Conservation (phyloP, 2,797 vertebrate genomes). For the Vireo griseus region DNA sequence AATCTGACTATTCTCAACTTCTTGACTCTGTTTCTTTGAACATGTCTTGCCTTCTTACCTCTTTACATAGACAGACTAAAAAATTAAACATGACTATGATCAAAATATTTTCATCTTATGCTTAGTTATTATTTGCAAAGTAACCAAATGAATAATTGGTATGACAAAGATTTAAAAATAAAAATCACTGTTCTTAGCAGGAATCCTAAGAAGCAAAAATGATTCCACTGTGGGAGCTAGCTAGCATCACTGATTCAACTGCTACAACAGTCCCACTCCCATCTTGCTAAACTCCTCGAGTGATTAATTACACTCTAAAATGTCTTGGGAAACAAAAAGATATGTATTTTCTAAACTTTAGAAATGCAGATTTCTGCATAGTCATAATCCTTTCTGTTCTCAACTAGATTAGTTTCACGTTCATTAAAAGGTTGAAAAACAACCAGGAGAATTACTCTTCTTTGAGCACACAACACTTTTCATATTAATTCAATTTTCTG, state of each 20-base stretch:
- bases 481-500: constrained; percentile 43
- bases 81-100: background rate
- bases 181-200: background rate
- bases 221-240: background rate
- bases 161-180: background rate
- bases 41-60: background rate
- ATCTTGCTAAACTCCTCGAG: background rate
- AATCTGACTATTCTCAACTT: background rate
- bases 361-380: background rate
- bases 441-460: constrained; percentile 10
- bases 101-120: background rate
- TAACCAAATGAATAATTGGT: background rate
- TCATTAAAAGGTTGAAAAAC: background rate
- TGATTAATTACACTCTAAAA: background rate
- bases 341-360: background rate
- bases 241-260: background rate
- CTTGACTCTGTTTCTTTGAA: background rate
- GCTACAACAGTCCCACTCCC: background rate
- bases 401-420: background rate
- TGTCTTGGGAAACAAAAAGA: background rate
- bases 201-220: background rate
- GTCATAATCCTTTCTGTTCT: background rate
- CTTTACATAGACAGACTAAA: background rate
- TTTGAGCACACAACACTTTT: background rate
- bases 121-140: background rate